These are phyloP conservation scores for zebrafish (Danio rerio) DNA, from an alignment of 2,113 vertebrate species.

Conservation along the genomic window GRCz12tu NC_133200.1:33614501-33615000, in stretches of 20 bases:
- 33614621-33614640: background rate
- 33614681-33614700: slow-evolving; percentile 16
- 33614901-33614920: slow-evolving; percentile 64
- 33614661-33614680: background rate
- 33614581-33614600: slow-evolving; percentile 1
- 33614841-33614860: slow-evolving; percentile 52
- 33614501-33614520: slow-evolving; percentile 65
- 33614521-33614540: slow-evolving; percentile 75
- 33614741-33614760: slow-evolving; percentile 48
- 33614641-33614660: background rate
- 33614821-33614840: slow-evolving; percentile 48
- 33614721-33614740: slow-evolving; percentile 47
- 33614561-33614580: background rate
- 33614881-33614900: slow-evolving; percentile 34
- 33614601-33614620: background rate
- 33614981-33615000: slow-evolving; percentile 59
- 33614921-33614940: slow-evolving; percentile 49
- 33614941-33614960: slow-evolving; percentile 57
- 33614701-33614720: slow-evolving; percentile 22
- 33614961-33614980: slow-evolving; percentile 66
- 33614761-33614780: slow-evolving; percentile 76
- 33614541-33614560: slow-evolving; percentile 38
- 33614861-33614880: slow-evolving; percentile 50
- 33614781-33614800: slow-evolving; percentile 34
- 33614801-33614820: slow-evolving; percentile 28